These are phyloP conservation scores for Acleris literana DNA, from an alignment of 2,888 invertebrate genomes.

Conservation along the genomic window DNA sequence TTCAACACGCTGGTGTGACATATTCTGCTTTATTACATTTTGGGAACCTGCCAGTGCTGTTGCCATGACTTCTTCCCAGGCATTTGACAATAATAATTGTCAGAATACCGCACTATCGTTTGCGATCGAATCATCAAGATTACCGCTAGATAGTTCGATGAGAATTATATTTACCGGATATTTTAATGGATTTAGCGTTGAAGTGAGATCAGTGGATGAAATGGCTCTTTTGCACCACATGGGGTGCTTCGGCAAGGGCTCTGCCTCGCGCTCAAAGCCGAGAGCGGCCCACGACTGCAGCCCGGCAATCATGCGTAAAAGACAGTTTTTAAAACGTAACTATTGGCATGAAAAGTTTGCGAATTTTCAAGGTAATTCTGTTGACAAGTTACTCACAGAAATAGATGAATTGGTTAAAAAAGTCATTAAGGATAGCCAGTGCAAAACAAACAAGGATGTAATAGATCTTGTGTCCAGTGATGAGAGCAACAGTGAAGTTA, in stretches of 20 bases:
- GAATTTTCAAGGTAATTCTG: conserved; percentile 46
- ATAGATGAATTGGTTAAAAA: conserved; percentile 59
- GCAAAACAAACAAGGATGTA: conserved; percentile 59
- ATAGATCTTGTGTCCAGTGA: conserved; percentile 79
- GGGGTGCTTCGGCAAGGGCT: conserved; percentile 91
- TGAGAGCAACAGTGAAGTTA: conserved; percentile 55
- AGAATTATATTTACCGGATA: conserved; percentile 81
- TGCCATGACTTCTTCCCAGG: conserved; percentile 69
- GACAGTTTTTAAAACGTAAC: conserved; percentile 84
- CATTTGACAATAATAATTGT: conserved; percentile 68
- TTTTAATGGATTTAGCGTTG: conserved; percentile 87
- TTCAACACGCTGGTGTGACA: conserved; percentile 49
- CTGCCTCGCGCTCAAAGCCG: conserved; percentile 84
- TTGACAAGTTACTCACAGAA: conserved; percentile 61
- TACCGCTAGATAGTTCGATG: conserved; percentile 73
- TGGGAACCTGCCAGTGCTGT: conserved; percentile 73
- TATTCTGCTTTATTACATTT: conserved; percentile 66
- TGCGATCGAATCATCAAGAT: conserved; percentile 72
- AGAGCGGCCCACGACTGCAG: conserved; percentile 62
- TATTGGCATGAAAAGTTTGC: conserved; percentile 79
- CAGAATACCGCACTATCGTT: conserved; percentile 70
- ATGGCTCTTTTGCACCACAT: conserved; percentile 86
- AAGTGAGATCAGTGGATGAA: conserved; percentile 83
- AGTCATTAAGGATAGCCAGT: conserved; percentile 58
- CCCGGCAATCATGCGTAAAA: conserved; percentile 81